Conservation (phyloP, 2,113 vertebrate species). For the Chaetorhynchus papuensis region DNA sequence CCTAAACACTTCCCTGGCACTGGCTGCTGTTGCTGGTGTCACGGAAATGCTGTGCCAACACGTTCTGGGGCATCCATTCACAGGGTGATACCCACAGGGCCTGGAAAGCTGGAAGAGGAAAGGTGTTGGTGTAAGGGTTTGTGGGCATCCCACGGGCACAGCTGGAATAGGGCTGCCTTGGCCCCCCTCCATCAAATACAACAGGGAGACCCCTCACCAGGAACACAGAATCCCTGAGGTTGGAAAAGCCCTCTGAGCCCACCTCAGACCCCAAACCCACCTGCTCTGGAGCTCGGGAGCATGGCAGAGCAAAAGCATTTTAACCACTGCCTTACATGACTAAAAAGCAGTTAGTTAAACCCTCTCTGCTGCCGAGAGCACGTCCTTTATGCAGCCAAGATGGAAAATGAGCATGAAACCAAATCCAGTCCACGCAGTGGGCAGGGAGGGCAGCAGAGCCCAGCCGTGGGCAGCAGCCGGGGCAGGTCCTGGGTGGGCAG, state of each 20-base stretch:
- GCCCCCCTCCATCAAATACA: not conserved
- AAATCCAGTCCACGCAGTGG: rapidly evolving
- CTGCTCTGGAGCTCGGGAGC: rapidly evolving
- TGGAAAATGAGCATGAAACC: not conserved
- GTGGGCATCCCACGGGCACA: rapidly evolving
- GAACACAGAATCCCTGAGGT: not conserved
- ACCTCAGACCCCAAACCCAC: not conserved
- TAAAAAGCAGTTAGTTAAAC: not conserved
- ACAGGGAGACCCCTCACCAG: not conserved
- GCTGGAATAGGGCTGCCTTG: not conserved
- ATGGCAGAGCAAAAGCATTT: not conserved
- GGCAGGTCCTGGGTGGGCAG: not conserved
- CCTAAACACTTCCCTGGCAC: rapidly evolving
- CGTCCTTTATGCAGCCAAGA: not conserved
- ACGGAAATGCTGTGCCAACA: not conserved
- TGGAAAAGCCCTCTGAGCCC: not conserved
- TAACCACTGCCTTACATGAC: not conserved
- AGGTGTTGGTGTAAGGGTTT: rapidly evolving
- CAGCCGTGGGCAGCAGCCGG: rapidly evolving
- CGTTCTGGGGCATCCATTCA: not conserved
- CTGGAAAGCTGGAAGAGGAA: not conserved
- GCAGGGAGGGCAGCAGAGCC: not conserved
- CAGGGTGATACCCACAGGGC: not conserved
- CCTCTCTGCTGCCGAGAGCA: not conserved
- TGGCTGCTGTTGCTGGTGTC: rapidly evolving